Conservation (phyloP, 2,888 invertebrate species). For the Amphimallon solstitiale region DNA sequence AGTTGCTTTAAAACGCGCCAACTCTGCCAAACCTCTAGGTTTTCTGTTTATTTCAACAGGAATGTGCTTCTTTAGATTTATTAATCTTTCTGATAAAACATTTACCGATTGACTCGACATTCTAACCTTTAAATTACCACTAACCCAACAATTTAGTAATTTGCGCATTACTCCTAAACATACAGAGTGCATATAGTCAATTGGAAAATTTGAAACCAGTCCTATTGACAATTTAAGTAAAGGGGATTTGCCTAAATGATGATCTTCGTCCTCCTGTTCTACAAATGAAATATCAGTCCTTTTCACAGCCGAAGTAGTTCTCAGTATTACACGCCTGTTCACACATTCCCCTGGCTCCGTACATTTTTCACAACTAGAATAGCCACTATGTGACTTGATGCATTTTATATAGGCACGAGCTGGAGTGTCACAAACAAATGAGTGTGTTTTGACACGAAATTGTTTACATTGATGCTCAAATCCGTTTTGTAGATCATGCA, state of each 20-base stretch:
- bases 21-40: conserved; percentile 35
- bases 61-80: conserved; percentile 3
- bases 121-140: conserved; percentile 8
- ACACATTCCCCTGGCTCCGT: no score
- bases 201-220: conserved; percentile 14
- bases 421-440: no score
- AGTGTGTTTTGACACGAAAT: no score
- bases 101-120: background rate
- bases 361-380: no score
- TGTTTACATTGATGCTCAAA: conserved; percentile 23
- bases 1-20: conserved; percentile 42
- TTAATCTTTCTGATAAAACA: background rate
- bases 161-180: conserved; percentile 34
- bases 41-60: conserved; percentile 40
- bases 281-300: conserved; percentile 25
- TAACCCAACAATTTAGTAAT: conserved; percentile 22
- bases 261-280: conserved; percentile 3
- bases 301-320: no score
- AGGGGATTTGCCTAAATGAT: conserved; percentile 27
- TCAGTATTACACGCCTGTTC: no score
- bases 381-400: no score
- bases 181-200: no score
- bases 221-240: conserved; percentile 23
- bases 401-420: no score
- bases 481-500: conserved; percentile 25